phyloP scores from a whole-genome alignment of 2,797 vertebrate genomes.

The Simalia tracyae region DNA sequence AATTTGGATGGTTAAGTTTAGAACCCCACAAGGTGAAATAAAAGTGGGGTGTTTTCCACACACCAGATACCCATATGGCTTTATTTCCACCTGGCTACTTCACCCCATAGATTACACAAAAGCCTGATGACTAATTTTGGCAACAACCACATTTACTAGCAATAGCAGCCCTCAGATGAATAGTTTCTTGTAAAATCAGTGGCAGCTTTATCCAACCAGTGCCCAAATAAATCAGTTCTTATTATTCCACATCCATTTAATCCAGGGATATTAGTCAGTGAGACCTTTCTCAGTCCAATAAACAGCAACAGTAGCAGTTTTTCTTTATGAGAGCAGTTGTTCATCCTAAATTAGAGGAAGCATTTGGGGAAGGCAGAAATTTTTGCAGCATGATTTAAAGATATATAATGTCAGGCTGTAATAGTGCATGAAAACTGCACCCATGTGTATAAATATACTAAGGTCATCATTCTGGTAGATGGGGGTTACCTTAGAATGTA shows the following conservation, averaged over 20 bases:
- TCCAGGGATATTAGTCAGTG: constrained; percentile 81
- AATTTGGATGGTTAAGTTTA: constrained; percentile 59
- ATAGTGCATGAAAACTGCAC: constrained; percentile 74
- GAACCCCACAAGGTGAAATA: constrained; percentile 60
- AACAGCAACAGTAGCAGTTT: constrained; percentile 83
- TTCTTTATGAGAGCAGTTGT: constrained; percentile 84
- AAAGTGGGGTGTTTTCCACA: constrained; percentile 71
- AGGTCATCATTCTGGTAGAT: constrained; percentile 72
- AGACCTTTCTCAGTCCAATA: constrained; percentile 86
- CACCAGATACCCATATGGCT: constrained; percentile 72
- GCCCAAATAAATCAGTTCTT: constrained; percentile 83
- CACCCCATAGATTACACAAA: constrained; percentile 71
- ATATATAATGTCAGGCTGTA: constrained; percentile 76
- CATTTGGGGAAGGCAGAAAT: constrained; percentile 77
- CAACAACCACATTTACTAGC: constrained; percentile 79
- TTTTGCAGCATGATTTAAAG: constrained; percentile 79
- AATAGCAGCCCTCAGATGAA: constrained; percentile 80
- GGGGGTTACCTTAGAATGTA: constrained; percentile 65
- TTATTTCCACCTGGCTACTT: constrained; percentile 71
- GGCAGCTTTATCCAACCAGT: constrained; percentile 80
- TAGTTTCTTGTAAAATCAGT: constrained; percentile 84
- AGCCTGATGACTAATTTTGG: constrained; percentile 79
- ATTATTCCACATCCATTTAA: constrained; percentile 87
- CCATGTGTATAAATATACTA: constrained; percentile 74
- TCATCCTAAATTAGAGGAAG: constrained; percentile 81